Evolutionary conservation across 2,888 invertebrate genomes (phyloP).

Genomic region (Brassicogethes aeneus): DNA sequence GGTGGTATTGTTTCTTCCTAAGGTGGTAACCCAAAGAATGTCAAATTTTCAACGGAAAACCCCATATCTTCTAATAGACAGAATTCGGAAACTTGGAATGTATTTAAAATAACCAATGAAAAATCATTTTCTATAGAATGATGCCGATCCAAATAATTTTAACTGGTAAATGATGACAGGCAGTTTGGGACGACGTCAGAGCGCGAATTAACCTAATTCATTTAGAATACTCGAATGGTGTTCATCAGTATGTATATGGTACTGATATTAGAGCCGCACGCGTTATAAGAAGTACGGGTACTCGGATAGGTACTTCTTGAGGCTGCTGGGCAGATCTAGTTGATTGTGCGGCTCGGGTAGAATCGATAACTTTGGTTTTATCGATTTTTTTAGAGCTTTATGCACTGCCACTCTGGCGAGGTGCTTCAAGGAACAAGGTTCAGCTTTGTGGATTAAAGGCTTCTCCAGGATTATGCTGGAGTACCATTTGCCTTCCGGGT

Average conservation of each 20-base stretch:
- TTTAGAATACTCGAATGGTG: slow-evolving; percentile 36
- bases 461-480: slow-evolving; percentile 61
- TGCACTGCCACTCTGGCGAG: slow-evolving; percentile 61
- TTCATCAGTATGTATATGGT: slow-evolving; percentile 33
- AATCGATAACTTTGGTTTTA: slow-evolving; percentile 43
- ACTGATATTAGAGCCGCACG: slow-evolving; percentile 25
- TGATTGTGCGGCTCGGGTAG: slow-evolving; percentile 47
- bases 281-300: slow-evolving; percentile 55
- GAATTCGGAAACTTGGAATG: no score
- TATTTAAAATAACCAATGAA: no score
- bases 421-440: slow-evolving; percentile 61
- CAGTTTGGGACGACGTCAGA: no score
- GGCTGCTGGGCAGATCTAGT: slow-evolving; percentile 54
- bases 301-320: slow-evolving; percentile 62
- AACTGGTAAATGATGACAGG: no score
- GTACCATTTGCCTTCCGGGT: slow-evolving; percentile 64
- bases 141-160: no score
- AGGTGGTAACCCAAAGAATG: no score
- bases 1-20: no score
- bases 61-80: no score
- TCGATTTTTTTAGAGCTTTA: slow-evolving; percentile 39
- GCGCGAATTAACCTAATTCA: no score
- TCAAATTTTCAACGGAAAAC: no score
- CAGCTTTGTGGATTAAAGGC: slow-evolving; percentile 48
- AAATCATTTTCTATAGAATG: no score